Conservation (phyloP, 2,113 vertebrate species). For the Melanocharis versteri region DNA sequence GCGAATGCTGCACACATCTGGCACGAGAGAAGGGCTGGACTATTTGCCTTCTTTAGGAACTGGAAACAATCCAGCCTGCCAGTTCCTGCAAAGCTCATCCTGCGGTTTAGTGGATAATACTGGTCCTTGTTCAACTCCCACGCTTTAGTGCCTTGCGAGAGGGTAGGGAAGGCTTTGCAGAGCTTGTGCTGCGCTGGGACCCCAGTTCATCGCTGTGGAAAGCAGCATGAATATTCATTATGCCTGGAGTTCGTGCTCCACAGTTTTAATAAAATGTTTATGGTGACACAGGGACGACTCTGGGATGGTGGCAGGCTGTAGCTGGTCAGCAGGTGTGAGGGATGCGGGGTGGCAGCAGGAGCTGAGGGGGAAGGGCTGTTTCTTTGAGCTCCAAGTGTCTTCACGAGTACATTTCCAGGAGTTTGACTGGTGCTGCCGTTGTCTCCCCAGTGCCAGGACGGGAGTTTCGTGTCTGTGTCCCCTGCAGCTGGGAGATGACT, state of each 20-base stretch:
- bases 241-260: neutral
- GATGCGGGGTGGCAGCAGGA: neutral
- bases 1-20: neutral
- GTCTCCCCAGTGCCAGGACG: neutral
- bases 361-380: neutral
- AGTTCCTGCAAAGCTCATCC: slow-evolving; percentile 23
- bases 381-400: neutral
- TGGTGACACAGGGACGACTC: neutral
- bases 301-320: neutral
- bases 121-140: slow-evolving; percentile 47
- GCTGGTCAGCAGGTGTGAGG: neutral
- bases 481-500: neutral
- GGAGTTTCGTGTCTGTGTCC: neutral
- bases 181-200: neutral
- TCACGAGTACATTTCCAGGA: neutral
- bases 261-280: neutral
- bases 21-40: neutral
- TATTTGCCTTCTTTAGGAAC: neutral
- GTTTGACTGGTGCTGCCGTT: neutral
- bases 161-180: neutral
- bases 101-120: slow-evolving; percentile 33
- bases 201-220: neutral
- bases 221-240: neutral
- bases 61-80: slow-evolving; percentile 36
- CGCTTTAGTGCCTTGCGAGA: neutral